Evolutionary conservation across 2,113 vertebrate species (phyloP).

Genomic region (Halcyon malimbica): DNA sequence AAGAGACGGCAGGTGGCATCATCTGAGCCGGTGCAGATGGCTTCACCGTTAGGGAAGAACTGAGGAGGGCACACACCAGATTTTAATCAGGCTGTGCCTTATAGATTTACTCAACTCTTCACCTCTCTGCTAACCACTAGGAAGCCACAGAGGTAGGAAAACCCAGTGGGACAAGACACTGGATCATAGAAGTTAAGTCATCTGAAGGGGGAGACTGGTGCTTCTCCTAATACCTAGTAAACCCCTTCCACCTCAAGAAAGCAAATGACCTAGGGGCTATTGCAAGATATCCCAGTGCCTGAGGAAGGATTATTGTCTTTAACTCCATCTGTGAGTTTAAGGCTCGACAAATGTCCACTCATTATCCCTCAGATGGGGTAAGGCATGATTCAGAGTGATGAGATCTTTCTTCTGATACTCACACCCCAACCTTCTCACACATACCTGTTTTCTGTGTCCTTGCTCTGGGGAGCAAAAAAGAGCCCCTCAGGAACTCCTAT

Average conservation of each 20-base stretch:
- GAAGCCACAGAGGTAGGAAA: background rate
- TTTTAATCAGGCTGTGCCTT: background rate
- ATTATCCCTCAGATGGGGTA: background rate
- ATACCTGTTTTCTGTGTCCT: background rate
- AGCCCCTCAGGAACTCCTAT: background rate
- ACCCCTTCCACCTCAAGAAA: background rate
- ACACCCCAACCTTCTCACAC: background rate
- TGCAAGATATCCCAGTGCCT: background rate
- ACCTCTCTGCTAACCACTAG: background rate
- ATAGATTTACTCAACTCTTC: background rate
- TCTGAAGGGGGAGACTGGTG: background rate
- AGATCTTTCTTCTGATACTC: background rate
- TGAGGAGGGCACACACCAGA: slow-evolving; percentile 21
- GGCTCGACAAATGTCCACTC: background rate
- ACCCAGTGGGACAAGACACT: background rate
- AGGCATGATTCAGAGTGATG: background rate
- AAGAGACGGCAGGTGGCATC: slow-evolving; percentile 93
- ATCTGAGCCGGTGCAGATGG: slow-evolving; percentile 93
- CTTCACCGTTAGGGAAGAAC: slow-evolving; percentile 96
- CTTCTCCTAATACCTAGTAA: background rate
- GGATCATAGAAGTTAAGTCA: background rate
- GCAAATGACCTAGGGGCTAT: background rate
- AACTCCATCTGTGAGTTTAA: background rate
- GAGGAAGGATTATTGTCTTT: background rate
- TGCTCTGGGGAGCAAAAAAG: background rate